phyloP scores from a whole-genome alignment of 2,113 vertebrate species.

The Muntiacus reevesi region DNA sequence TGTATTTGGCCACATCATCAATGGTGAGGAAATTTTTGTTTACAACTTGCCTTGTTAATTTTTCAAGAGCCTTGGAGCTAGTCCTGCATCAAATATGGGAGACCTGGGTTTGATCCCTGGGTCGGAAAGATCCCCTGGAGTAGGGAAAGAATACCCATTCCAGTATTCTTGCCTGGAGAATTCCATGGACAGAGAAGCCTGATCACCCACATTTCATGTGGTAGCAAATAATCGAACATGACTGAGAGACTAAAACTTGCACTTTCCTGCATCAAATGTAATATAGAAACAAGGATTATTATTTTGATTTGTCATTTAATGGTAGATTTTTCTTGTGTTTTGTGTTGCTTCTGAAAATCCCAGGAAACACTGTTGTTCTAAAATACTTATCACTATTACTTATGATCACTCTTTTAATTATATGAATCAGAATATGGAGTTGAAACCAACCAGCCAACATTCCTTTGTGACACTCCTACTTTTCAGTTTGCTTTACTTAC shows the following conservation, averaged over 20 bases:
- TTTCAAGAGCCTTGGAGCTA: background rate
- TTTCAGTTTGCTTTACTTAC: background rate
- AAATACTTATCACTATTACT: background rate
- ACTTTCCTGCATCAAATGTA: background rate
- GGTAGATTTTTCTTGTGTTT: background rate
- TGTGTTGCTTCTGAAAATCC: background rate
- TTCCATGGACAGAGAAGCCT: no score
- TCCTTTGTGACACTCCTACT: background rate
- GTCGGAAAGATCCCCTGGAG: no score
- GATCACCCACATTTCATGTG: no score
- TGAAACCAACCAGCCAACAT: background rate
- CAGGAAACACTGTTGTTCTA: background rate
- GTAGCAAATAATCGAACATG: no score
- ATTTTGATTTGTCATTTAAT: background rate
- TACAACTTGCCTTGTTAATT: background rate
- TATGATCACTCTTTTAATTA: background rate
- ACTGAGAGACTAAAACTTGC: no score
- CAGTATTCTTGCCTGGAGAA: no score
- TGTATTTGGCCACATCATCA: background rate
- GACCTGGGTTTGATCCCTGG: no score
- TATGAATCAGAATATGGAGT: background rate
- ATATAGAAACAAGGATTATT: background rate
- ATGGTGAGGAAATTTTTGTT: background rate
- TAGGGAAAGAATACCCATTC: no score
- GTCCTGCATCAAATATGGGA: background rate